These are phyloP conservation scores for Girardia tigrina DNA, from an alignment of 2,888 invertebrate genomes.

Conservation along the genomic window DNA sequence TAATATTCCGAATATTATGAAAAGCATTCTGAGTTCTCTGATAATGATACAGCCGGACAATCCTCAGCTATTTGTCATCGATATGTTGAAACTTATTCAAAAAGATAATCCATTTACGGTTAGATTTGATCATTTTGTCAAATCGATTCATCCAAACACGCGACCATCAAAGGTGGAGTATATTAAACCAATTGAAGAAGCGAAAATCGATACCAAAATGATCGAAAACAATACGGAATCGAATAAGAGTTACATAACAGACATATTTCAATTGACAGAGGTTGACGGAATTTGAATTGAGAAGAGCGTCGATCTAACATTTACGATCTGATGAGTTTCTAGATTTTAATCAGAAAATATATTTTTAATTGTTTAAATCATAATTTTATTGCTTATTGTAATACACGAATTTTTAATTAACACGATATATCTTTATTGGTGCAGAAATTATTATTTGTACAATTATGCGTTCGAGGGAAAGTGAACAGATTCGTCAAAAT, in stretches of 20 bases:
- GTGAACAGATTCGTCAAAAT: too few relatives aligned
- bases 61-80: neutral
- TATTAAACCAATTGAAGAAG: neutral
- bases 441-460: too few relatives aligned
- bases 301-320: too few relatives aligned
- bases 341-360: too few relatives aligned
- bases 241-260: neutral
- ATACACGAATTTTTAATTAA: too few relatives aligned
- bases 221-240: neutral
- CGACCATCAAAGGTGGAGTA: neutral
- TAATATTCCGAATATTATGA: neutral
- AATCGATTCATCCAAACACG: neutral
- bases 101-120: neutral
- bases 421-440: too few relatives aligned
- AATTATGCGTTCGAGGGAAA: too few relatives aligned
- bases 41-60: neutral
- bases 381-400: too few relatives aligned
- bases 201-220: neutral
- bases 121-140: neutral
- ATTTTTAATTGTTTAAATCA: too few relatives aligned
- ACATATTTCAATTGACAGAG: slow-evolving; percentile 12
- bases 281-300: neutral
- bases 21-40: neutral
- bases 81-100: neutral
- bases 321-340: too few relatives aligned